These are phyloP conservation scores for Paracanthobrama guichenoti DNA, from an alignment of 2,113 vertebrate species.

Conservation along the genomic window DNA sequence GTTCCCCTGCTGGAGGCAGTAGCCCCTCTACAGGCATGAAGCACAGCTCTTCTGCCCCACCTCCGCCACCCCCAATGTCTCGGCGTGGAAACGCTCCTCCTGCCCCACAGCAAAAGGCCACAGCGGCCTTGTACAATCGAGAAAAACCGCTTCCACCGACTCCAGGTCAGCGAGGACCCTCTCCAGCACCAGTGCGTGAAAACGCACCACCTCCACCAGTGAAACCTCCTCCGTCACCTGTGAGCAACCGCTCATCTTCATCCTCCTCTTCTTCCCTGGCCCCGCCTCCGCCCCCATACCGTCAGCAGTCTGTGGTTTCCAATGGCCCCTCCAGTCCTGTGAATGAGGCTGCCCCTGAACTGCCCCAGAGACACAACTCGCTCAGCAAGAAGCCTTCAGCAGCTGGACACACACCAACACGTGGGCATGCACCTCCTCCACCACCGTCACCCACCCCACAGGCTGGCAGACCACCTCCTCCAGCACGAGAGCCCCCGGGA, in stretches of 20 bases:
- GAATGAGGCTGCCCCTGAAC: constrained; percentile 81
- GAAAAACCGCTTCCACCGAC: constrained; percentile 77
- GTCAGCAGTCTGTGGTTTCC: constrained; percentile 77
- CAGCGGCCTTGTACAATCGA: constrained; percentile 75
- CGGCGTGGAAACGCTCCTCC: constrained; percentile 81
- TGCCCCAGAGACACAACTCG: constrained; percentile 92
- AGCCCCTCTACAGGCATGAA: constrained; percentile 79
- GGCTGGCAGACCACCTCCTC: constrained; percentile 61
- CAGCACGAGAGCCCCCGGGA: constrained; percentile 66
- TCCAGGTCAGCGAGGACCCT: constrained; percentile 70
- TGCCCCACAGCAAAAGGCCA: constrained; percentile 69
- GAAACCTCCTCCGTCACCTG: constrained; percentile 87
- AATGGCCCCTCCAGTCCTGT: constrained; percentile 81
- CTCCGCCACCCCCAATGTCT: constrained; percentile 77
- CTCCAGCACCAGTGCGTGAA: constrained; percentile 65
- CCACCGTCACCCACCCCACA: constrained; percentile 69
- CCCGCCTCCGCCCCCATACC: constrained; percentile 82
- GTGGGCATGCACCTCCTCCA: constrained; percentile 73
- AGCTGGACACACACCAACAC: constrained; percentile 79
- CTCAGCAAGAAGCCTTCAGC: constrained; percentile 86
- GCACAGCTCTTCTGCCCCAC: constrained; percentile 84
- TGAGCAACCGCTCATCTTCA: constrained; percentile 68
- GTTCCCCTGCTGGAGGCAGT: constrained; percentile 70
- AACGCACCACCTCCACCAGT: constrained; percentile 73
- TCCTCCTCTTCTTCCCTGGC: constrained; percentile 74